Percentiles rank a stretch among this genome's conserved stretches.
Evolutionary conservation across 2,113 vertebrate species (phyloP).

Genomic region (Raja brachyura): DNA sequence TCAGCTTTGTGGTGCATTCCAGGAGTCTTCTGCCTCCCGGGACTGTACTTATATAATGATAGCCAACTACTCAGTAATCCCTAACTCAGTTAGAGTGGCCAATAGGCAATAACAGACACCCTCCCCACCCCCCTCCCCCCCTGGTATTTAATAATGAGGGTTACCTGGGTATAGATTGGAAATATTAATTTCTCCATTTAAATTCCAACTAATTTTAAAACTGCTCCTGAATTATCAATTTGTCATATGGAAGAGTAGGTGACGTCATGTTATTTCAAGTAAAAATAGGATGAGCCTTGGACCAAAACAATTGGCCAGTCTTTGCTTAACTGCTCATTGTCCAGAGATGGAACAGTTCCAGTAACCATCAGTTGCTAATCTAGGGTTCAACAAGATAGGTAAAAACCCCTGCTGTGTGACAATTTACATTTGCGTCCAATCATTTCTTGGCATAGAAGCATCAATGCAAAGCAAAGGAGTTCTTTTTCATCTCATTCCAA

Average conservation of each 20-base stretch:
- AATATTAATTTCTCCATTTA: not conserved
- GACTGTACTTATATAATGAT: too few species aligned
- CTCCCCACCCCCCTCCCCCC: too few species aligned
- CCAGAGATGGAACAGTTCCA: not conserved
- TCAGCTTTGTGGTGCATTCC: too few species aligned
- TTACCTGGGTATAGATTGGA: not conserved
- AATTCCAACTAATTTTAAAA: not conserved
- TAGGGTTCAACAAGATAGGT: not conserved
- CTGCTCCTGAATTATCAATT: not conserved
- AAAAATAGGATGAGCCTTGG: not conserved
- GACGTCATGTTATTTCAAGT: not conserved
- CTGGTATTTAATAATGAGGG: too few species aligned
- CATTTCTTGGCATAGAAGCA: not conserved
- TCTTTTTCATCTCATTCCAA: not conserved
- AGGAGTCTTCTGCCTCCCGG: too few species aligned
- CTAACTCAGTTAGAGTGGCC: too few species aligned
- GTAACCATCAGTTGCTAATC: not conserved
- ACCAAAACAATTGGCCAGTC: not conserved
- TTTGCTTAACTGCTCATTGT: not conserved
- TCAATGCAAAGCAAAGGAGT: not conserved
- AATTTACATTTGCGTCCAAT: not conserved
- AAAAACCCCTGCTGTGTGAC: not conserved
- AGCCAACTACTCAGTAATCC: too few species aligned
- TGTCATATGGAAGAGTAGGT: not conserved
- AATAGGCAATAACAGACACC: too few species aligned